Percentiles rank a stretch among this genome's conserved stretches.
Conservation (phyloP, 2,797 vertebrate species). For the Selene dorsalis region DNA sequence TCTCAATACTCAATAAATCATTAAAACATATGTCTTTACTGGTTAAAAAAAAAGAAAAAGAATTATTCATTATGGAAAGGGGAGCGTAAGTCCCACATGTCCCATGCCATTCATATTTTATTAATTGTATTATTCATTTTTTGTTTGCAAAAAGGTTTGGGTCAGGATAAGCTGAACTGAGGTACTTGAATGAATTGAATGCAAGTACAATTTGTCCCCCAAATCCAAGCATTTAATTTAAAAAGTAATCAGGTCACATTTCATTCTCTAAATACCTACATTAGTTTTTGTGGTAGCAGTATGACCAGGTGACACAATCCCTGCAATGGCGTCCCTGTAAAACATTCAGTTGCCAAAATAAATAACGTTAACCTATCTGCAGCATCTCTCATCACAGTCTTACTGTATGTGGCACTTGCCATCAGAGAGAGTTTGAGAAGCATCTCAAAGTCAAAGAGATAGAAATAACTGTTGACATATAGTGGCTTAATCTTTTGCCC, state of each 20-base stretch:
- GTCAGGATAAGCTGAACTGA: background rate
- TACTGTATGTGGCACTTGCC: background rate
- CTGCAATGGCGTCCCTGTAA: background rate
- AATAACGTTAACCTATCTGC: background rate
- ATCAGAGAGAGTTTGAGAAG: constrained; percentile 29
- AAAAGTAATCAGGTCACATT: background rate
- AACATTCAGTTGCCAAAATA: constrained; percentile 4
- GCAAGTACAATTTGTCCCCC: background rate
- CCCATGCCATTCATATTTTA: background rate
- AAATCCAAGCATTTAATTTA: background rate
- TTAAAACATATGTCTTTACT: background rate
- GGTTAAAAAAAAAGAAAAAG: background rate
- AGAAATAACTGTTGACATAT: constrained; percentile 49
- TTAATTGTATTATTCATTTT: background rate
- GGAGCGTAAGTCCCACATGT: background rate
- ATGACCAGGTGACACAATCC: background rate
- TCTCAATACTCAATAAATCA: background rate
- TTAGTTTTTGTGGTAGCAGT: background rate
- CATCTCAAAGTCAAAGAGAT: constrained; percentile 47
- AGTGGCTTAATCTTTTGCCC: constrained; percentile 43
- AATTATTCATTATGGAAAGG: background rate
- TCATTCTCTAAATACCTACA: background rate
- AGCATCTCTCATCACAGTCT: constrained; percentile 7
- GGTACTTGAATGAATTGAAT: background rate
- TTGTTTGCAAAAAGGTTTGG: background rate